These are phyloP conservation scores for Eumaeus atala DNA, from an alignment of 1,140 invertebrate genomes.

Conservation along the genomic window DNA sequence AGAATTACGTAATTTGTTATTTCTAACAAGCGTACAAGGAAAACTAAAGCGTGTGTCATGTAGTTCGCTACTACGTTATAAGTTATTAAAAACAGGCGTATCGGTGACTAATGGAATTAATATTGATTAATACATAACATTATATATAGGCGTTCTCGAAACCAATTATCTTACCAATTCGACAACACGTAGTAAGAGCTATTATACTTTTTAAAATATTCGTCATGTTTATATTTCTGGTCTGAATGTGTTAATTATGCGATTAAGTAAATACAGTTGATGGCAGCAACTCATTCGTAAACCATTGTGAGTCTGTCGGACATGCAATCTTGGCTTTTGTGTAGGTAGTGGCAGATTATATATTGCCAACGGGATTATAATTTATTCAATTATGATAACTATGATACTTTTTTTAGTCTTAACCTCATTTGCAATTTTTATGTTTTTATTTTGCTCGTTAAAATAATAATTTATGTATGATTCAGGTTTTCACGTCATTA, in stretches of 20 bases:
- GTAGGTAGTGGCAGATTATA: conserved; percentile 45
- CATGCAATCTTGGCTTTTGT: conserved; percentile 47
- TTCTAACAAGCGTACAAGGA: conserved; percentile 2
- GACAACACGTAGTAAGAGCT: no score
- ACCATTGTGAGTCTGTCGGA: conserved; percentile 49
- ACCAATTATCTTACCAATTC: not conserved
- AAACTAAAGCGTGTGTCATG: not conserved
- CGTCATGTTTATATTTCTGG: conserved; percentile 34
- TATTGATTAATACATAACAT: not conserved
- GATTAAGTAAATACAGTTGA: conserved; percentile 60
- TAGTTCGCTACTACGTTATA: no score
- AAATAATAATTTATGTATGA: conserved; percentile 6
- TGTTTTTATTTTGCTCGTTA: conserved; percentile 9
- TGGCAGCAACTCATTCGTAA: conserved; percentile 63
- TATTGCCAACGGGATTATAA: conserved; percentile 31
- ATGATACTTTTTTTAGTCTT: conserved; percentile 13
- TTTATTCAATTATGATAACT: conserved; percentile 28
- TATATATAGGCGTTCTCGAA: not conserved
- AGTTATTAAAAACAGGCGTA: not conserved
- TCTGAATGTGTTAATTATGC: no score
- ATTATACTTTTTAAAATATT: conserved; percentile 20
- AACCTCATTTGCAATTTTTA: conserved; percentile 16
- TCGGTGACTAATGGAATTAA: conserved; percentile 9
- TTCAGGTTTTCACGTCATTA: conserved; percentile 5
- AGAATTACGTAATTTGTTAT: conserved; percentile 4